Percentiles rank a stretch among this genome's conserved stretches.
Conservation (phyloP, 2,797 vertebrate species). For the Brachyalestes nurse region DNA sequence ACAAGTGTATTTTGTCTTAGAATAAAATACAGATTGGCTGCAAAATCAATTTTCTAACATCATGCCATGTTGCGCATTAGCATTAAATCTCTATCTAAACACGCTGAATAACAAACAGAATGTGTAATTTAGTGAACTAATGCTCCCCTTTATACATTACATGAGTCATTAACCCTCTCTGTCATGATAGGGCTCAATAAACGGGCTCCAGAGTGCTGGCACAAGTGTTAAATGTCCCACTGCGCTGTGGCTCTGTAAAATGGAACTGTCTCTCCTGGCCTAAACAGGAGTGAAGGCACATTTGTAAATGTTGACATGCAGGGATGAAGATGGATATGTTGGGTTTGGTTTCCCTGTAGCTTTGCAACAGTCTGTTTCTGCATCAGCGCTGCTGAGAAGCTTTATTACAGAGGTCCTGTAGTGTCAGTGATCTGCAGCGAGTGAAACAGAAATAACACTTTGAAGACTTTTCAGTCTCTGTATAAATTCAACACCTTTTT, state of each 20-base stretch:
- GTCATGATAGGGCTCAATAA: conserved; percentile 38
- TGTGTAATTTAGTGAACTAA: conserved; percentile 38
- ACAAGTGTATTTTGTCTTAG: neutral
- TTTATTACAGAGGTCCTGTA: neutral
- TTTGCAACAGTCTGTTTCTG: conserved; percentile 1
- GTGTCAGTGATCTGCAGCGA: neutral
- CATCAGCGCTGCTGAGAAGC: neutral
- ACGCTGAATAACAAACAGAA: conserved; percentile 27
- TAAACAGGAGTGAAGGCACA: conserved; percentile 42
- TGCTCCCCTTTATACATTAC: conserved; percentile 26
- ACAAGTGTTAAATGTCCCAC: conserved; percentile 27
- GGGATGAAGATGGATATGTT: conserved; percentile 49
- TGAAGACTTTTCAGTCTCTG: neutral
- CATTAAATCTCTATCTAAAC: conserved; percentile 15
- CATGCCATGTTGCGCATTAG: neutral
- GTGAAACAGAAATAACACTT: neutral
- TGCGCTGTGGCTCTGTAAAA: conserved; percentile 27
- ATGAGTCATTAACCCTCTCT: conserved; percentile 46
- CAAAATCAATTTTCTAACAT: neutral
- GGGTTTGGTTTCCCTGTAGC: conserved; percentile 24
- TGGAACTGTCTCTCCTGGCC: conserved; percentile 30
- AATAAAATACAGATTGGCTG: neutral
- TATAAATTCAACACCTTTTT: neutral
- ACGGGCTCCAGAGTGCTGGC: conserved; percentile 19
- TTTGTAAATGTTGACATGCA: conserved; percentile 33